Evolutionary conservation across 2,113 vertebrate genomes (phyloP), one percentile per base, ranked within the genome.

Genomic region (Bettongia penicillata): DNA sequence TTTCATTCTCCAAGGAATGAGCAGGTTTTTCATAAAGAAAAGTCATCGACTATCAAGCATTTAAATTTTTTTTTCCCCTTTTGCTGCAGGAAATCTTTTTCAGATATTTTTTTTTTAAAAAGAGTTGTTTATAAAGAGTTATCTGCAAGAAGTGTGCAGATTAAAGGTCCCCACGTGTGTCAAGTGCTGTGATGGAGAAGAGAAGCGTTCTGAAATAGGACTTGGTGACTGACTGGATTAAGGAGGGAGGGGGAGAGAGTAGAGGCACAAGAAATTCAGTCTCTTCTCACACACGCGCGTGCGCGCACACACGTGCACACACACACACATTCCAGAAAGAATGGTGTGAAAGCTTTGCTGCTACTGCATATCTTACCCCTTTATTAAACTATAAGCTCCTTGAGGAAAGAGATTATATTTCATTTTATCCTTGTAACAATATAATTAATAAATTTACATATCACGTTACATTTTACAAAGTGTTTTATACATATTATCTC

Each of bases 161-260:
- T 12, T 68, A 37, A 61, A 61, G 57, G 57, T 61, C 10, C 28
- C 26, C 10, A 68, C 11, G 37, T 68, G 57, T 68, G 31, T 28
- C 31, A 37, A 16, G 57, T 68, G 31, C 53, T 68, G 37, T 68
- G 61, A 68, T 68, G 12, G 31, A 68, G 31, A 68, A 37, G 25
- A 90, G 57, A 92, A 37, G 57, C 48, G 91, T 91, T 95, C 92
- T 92, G 93, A 93, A 97, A 23, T 92, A 92, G 31, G 22, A 61
- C 53, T 89, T 91, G 53, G 52, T 94, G 51, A 94, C 16, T 26
- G 48, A 24, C 0, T 61, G 61, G 92, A 51, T 68, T 68, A 68
- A 68, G 61, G 31, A 37, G 61, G 14, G 31, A 68, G 37, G 31
- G 28, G 57, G 0, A 68, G 61, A 68, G 31, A 68, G 31, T 16